These are phyloP conservation scores for Ctenosaura bakeri DNA, from an alignment of 2,797 vertebrate species.

Conservation along the genomic window DNA sequence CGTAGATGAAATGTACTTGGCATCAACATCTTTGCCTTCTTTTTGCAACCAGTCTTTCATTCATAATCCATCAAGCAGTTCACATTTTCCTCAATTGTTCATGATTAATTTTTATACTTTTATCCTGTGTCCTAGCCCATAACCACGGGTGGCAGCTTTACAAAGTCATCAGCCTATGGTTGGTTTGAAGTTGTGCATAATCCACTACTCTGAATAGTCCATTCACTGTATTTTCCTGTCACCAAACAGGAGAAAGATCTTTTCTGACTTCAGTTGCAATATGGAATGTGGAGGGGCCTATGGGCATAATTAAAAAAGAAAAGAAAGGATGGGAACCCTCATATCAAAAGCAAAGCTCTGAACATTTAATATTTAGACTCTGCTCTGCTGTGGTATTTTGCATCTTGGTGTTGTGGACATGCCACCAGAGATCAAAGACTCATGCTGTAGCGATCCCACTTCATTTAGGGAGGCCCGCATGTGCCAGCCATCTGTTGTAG, in stretches of 20 bases:
- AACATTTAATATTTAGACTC: conserved; percentile 84
- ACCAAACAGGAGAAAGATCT: conserved; percentile 72
- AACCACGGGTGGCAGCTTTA: background rate
- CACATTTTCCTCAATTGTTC: conserved; percentile 47
- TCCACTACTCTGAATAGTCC: conserved; percentile 39
- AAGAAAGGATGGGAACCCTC: conserved; percentile 54
- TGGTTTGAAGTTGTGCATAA: conserved; percentile 42
- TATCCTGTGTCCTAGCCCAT: background rate
- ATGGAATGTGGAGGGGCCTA: conserved; percentile 79
- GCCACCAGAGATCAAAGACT: conserved; percentile 88
- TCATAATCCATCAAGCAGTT: conserved; percentile 39
- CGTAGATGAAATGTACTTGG: background rate
- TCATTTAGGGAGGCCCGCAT: conserved; percentile 85
- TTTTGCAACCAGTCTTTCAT: background rate
- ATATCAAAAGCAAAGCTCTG: conserved; percentile 77
- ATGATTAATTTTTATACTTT: conserved; percentile 3
- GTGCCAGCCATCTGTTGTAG: conserved; percentile 91
- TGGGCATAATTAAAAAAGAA: conserved; percentile 67
- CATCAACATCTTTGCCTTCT: background rate
- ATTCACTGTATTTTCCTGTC: conserved; percentile 66
- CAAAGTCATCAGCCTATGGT: conserved; percentile 22
- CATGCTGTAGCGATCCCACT: conserved; percentile 81
- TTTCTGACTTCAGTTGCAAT: conserved; percentile 75
- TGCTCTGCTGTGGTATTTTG: conserved; percentile 87
- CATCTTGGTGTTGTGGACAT: conserved; percentile 84